Base-by-base conservation (phyloP, 2,888 invertebrate genomes). In the Oligia fasciuncula region DNA sequence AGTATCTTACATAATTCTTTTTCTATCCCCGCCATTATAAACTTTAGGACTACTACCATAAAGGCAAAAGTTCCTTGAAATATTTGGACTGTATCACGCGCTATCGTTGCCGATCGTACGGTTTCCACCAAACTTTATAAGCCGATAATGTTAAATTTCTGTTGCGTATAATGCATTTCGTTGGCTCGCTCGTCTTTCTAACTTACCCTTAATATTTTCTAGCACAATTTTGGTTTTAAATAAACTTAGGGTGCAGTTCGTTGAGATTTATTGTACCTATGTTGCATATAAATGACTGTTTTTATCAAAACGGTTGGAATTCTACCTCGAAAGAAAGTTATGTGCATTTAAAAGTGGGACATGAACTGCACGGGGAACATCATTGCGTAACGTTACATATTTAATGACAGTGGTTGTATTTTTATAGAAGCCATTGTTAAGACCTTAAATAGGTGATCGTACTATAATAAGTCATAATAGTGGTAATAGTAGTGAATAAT, bases 71-170 rank as follows among this genome's bases (percentile, higher is more conserved):
- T 87, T 73, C 76, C 51, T 81, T 86, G 74, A 70, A 78, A 35
- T 79, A 76, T 81, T 80, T 73, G 1, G n/a, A 67, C 69, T 66
- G 65, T 84, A 78, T 70, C 65, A 76, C 69, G 70, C 73, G 68
- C 66, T 87, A 80, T 84, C 77, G 71, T 74, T 83, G 72, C 82
- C 75, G 85, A 87, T 85, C 81, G 83, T 84, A 89, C 77, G 73
- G 78, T 85, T 81, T 72, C 76, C 43, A 81, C 77, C 67, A 69
- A 90, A 90, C 78, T 90, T 89, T 85, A 80, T 89, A 90, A 90
- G 85, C 81, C 85, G 85, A 86, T 90, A 88, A 86, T 89, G 87
- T 88, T 85, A 78, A 83, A 88, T 88, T 89, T 88, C 86, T 85
- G 91, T 89, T 89, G 85, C 87, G 82, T 86, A 82, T 85, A 86